Percentiles rank a stretch among this genome's conserved stretches.
phyloP scores from a whole-genome alignment of 2,113 vertebrate species.

The Poeciliopsis retropinna region DNA sequence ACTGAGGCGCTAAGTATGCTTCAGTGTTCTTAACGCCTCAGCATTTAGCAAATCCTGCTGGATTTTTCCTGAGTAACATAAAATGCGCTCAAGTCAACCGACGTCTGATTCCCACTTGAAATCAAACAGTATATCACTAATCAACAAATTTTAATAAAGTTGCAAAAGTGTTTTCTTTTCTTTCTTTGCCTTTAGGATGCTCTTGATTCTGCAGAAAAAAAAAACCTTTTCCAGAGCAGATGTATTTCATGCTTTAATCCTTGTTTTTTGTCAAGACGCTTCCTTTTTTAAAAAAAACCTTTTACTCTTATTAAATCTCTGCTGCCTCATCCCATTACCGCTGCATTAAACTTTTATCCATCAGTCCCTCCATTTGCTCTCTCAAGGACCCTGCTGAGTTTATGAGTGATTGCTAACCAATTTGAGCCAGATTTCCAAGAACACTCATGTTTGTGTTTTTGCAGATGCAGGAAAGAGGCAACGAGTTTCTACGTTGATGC shows the following conservation, averaged over 20 bases:
- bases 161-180: not conserved
- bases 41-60: not conserved
- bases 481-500: constrained; percentile 1
- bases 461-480: not conserved
- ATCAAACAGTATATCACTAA: not conserved
- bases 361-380: constrained; percentile 32
- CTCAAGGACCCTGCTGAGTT: constrained; percentile 49
- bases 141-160: not conserved
- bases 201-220: not conserved
- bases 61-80: not conserved
- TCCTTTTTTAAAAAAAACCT: not conserved
- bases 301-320: not conserved
- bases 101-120: not conserved
- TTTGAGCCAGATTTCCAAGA: constrained; percentile 39
- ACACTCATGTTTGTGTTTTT: constrained; percentile 41
- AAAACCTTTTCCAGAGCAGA: not conserved
- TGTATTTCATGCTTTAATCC: not conserved
- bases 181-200: not conserved
- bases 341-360: constrained; percentile 27
- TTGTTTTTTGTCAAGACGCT: not conserved
- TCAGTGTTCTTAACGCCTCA: not conserved
- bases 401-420: constrained; percentile 52
- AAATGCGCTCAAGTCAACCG: not conserved
- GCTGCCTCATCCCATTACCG: constrained; percentile 17
- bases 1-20: too few species aligned